Base-by-base conservation (phyloP, 2,797 vertebrate species). In the Serranus cabrilla region DNA sequence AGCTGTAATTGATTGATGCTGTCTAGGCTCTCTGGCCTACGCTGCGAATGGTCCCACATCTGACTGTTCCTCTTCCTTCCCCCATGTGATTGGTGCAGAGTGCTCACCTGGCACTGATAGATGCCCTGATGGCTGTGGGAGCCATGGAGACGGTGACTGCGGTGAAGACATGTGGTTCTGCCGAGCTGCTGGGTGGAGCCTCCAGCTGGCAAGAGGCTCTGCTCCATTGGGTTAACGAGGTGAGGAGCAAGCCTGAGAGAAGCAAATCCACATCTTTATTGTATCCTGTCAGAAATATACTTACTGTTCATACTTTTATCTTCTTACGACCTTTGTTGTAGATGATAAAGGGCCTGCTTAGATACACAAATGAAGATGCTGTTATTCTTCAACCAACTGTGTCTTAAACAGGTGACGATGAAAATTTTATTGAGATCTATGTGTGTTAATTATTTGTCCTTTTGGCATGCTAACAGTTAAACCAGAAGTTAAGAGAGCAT, bases 61-160 rank as follows among this genome's bases (percentile, higher is more conserved):
- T 91, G 40, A 92, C 66, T 54, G 4, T 76, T 66, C 20, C 23
- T 75, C 52, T 76, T 83, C 57, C 68, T 71, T 63, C 65, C 70
- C 42, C 68, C 23, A 18, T 89, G 37, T 87, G 78, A 82, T 90
- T 88, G 84, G 70, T 84, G 27, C 92, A 98, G 97, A 95, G 93
- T 75, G 95, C 96, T 73, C 97, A 98, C 90, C 91, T 98, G 66
- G 95, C 96, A 20, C 83, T 97, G 89, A 97, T 97, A 0, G 97
- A 98, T 55, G 94, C 95, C 43, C 90, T 98, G 87, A 98, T 98
- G 96, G 87, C 92, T 0, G 84, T 95, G 78, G 96, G 95, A 66
- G 96, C 96, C 81, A 93, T 96, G 76, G 96, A 97, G 91, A 96
- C 94, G 49, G 91, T 97, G 74, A 89, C 91, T 74, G 91, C 90